Conservation (phyloP, 2,888 invertebrate species). For the Agrochola lychnidis region DNA sequence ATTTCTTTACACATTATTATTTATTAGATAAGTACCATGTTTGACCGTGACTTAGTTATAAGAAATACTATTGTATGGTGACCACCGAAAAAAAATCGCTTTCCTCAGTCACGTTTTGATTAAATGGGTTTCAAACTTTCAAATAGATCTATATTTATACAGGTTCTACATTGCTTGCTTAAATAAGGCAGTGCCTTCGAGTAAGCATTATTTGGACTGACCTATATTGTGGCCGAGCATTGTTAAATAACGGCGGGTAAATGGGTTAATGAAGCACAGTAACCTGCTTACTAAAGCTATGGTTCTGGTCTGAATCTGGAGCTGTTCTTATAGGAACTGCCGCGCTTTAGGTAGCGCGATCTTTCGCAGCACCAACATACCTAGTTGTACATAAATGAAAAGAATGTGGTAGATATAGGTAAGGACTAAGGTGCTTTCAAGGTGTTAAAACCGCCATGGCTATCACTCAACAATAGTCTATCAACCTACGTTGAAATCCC, state of each 20-base stretch:
- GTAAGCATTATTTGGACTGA: conserved; percentile 14
- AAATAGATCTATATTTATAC: background rate
- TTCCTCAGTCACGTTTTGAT: conserved; percentile 38
- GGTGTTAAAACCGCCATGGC: background rate
- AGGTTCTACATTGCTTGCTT: background rate
- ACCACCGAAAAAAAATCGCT: conserved; percentile 13
- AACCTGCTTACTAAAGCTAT: background rate
- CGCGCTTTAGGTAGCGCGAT: background rate
- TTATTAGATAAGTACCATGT: conserved; percentile 44
- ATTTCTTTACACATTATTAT: conserved; percentile 23
- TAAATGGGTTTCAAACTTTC: background rate
- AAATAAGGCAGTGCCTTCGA: background rate
- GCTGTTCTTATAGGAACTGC: background rate
- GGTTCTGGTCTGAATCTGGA: background rate
- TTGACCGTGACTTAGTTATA: conserved; percentile 50
- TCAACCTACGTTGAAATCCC: conserved; percentile 26
- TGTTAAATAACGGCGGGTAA: conserved; percentile 13
- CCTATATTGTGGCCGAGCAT: background rate
- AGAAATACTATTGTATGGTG: conserved; percentile 26
- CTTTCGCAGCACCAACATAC: background rate
- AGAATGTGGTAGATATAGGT: background rate
- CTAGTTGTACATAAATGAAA: background rate
- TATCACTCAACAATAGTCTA: conserved; percentile 19
- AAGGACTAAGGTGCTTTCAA: background rate
- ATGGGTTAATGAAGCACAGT: conserved; percentile 21